These are phyloP conservation scores for Conus betulinus DNA, from an alignment of 1,140 invertebrate species.

Conservation along the genomic window DNA sequence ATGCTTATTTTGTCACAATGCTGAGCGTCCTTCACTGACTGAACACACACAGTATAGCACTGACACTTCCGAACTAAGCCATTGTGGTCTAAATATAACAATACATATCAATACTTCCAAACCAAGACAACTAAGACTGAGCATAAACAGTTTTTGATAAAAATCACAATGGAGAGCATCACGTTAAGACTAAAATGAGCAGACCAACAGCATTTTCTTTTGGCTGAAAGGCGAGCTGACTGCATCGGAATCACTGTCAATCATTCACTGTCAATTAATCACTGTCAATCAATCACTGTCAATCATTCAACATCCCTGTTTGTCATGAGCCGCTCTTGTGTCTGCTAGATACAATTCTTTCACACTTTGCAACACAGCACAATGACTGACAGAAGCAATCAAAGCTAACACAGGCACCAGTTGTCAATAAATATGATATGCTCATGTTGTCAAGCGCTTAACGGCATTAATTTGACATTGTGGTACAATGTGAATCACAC, in stretches of 20 bases:
- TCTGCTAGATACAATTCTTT: neutral
- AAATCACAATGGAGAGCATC: too few species aligned
- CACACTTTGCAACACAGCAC: neutral
- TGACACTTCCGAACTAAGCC: too few species aligned
- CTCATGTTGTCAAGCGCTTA: neutral
- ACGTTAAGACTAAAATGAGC: neutral
- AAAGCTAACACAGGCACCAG: neutral
- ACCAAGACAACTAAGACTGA: too few species aligned
- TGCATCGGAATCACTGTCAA: neutral
- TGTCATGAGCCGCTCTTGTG: neutral
- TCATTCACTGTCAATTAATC: too few species aligned
- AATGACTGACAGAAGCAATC: neutral
- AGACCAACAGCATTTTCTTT: neutral
- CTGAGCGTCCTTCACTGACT: too few species aligned
- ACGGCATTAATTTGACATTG: neutral
- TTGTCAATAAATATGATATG: neutral
- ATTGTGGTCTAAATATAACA: too few species aligned
- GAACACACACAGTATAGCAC: too few species aligned
- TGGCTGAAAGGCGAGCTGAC: neutral
- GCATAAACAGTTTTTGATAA: too few species aligned
- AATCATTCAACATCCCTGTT: neutral
- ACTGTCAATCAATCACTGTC: too few species aligned
- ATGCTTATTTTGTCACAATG: too few species aligned
- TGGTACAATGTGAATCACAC: neutral
- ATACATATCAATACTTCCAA: too few species aligned